A percentile compares a stretch with the other conserved stretches of the same genome.
Evolutionary conservation across 2,888 invertebrate species (phyloP).

Genomic region (Eugnorisma glareosa): DNA sequence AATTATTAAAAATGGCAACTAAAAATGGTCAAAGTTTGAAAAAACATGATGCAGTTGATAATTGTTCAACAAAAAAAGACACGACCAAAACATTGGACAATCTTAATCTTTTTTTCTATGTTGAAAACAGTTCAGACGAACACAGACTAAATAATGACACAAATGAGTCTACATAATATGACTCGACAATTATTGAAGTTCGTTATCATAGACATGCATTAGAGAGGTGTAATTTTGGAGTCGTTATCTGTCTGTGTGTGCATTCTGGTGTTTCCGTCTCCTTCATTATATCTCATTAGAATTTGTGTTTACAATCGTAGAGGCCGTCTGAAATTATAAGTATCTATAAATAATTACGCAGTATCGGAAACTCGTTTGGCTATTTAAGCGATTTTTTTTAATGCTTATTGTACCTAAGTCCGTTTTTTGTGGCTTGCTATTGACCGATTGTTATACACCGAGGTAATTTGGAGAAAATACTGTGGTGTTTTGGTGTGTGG

Average conservation of each 20-base stretch:
- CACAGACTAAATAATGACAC: not conserved
- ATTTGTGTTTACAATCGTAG: not conserved
- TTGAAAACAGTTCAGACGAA: not conserved
- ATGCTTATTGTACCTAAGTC: not conserved
- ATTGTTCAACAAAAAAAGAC: not conserved
- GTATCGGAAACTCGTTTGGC: not conserved
- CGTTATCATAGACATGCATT: slow-evolving; percentile 17
- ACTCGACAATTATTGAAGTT: slow-evolving; percentile 4
- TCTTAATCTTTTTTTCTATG: not conserved
- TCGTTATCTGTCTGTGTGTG: slow-evolving; percentile 4
- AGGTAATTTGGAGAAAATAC: not conserved
- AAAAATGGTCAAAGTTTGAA: no score
- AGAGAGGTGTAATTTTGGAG: slow-evolving; percentile 19
- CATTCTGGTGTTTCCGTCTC: slow-evolving; percentile 2
- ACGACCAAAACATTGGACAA: not conserved
- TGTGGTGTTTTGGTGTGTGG: not conserved
- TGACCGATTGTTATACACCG: not conserved
- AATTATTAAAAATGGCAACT: no score
- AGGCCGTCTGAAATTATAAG: not conserved
- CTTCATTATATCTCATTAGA: slow-evolving; percentile 8
- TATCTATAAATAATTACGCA: not conserved
- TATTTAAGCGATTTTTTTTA: not conserved
- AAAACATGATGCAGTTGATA: no score
- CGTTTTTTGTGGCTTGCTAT: not conserved
- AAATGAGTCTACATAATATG: slow-evolving; percentile 11